Evolutionary conservation across 1,140 invertebrate genomes (phyloP), one percentile per base, ranked within the genome.

Genomic region (Drosophila funebris): DNA sequence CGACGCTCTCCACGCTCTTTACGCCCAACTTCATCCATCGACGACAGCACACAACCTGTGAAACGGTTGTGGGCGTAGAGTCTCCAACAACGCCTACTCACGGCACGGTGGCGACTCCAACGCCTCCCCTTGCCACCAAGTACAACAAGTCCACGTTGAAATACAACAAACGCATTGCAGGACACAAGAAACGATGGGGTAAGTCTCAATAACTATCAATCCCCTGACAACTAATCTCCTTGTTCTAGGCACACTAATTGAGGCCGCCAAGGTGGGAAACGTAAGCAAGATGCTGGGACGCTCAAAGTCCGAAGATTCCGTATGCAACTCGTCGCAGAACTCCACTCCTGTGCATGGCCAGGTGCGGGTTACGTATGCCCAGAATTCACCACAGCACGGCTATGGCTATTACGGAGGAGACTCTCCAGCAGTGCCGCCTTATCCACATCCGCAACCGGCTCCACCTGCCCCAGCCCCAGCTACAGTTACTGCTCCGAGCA

Each of bases 301-400:
- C 60, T 94, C 92, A n/a, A 92, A 94, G 78, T 97, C 96, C 1
- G 96, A 97, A 91, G 96, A 97, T 87, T 97, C 96, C 7, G 96
- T 97, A 14, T 97, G 96, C 91, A 95, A 95, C 78, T 94, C 94
- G 53, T 82, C 81, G 13, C 78, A 84, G 1, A 72, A 77, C 43
- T 37, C 77, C 7, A 78, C 78, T 9, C 90, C 85, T 0, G 84
- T 91, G 27, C 90, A 90, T 46, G 90, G 88, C 0, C 90, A 90
- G 31, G 74, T 90, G 39, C 73, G 81, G 13, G 90, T 91, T 0
- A 89, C 84, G 0, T 91, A 91, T 56, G 81, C 84, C 8, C 90
- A 91, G 54, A 82, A 81, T 52, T 87, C 76, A 1, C 64, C 67
- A 3, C 85, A 90, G 41, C 77, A 79, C 20, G 36, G 60, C 33